Evolutionary conservation across 2,797 vertebrate species (phyloP), one percentile per base, ranked within the genome.

Genomic region (Propithecus deckenii): DNA sequence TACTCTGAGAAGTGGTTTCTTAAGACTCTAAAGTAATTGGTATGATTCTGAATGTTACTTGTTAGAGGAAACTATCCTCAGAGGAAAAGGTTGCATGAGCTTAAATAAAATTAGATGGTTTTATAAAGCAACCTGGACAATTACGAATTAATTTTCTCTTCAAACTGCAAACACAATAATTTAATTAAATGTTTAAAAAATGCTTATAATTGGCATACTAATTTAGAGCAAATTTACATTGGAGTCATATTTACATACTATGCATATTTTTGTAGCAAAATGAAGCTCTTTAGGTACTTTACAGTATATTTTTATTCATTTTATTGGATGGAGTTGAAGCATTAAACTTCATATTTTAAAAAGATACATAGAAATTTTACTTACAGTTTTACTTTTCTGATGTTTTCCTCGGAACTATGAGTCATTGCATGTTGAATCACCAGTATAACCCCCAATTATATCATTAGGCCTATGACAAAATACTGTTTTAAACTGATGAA

Each of bases 341-440:
- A 23, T 65, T 90, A 84, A 87, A 92, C 65, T 84, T 46, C 14
- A 23, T 46, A 94, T 75, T 83, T 97, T 92, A 78, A 94, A 61
- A 50, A 32, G 18, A 4, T 14, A 22, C 28, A 22, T 48, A 79
- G 65, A 80, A 72, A 59, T 92, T 96, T 79, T 28, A 78, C 71
- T 69, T 48, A 67, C 18, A 86, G 48, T 5, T 61, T 80, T 71
- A 87, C 84, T 96, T 95, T 95, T 59, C 71, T 43, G 25, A 81
- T 63, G 46, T 67, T 95, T 91, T 94, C 83, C n/a, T 89, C 59
- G 92, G 50, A 84, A 18, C 48, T 63, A 74, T 86, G 65, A 96
- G 67, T 95, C 50, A 85, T 67, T 90, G 96, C 46, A 55, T 72
- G 84, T 76, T 94, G 67, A 96, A 43, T 94, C 65, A 92, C 48